Conservation (phyloP, 37 sponge, comb jelly and placozoan species). For the Dysidea cf. avara region DNA sequence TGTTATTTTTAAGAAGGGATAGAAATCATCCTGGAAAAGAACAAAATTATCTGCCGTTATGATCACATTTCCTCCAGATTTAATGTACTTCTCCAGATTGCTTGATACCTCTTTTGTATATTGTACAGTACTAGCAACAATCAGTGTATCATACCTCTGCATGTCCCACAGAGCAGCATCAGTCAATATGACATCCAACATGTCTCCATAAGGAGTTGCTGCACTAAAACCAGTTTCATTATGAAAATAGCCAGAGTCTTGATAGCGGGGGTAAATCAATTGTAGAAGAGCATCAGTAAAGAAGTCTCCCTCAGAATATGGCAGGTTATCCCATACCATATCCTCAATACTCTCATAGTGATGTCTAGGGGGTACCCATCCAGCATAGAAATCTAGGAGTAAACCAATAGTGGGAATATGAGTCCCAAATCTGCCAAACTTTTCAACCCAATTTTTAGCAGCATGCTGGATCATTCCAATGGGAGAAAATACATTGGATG, state of each 20-base stretch:
- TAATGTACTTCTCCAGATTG: constrained; percentile 25
- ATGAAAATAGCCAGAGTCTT: constrained; percentile 58
- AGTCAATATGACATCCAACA: constrained; percentile 42
- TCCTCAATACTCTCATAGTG: neutral
- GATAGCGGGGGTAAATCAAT: constrained; percentile 46
- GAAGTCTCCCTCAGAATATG: constrained; percentile 44
- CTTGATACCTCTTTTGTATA: constrained; percentile 28
- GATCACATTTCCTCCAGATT: constrained; percentile 36
- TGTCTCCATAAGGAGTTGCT: constrained; percentile 53
- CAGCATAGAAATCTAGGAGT: constrained; percentile 44
- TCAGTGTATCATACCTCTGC: constrained; percentile 39
- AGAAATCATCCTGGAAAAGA: too few relatives aligned
- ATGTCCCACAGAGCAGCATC: constrained; percentile 50
- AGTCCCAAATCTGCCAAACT: neutral
- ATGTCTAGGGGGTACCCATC: constrained; percentile 42
- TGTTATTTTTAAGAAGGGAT: too few relatives aligned
- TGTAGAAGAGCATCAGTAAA: constrained; percentile 43
- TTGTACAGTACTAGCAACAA: constrained; percentile 22
- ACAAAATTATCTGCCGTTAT: constrained; percentile 35
- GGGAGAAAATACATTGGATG: constrained; percentile 8
- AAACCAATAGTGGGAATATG: constrained; percentile 41
- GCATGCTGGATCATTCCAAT: constrained; percentile 50
- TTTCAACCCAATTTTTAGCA: constrained; percentile 22
- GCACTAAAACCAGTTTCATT: constrained; percentile 55
- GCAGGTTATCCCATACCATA: constrained; percentile 36